These are phyloP conservation scores for Hydropsyche tenuis DNA, from an alignment of 1,140 invertebrate species.

Conservation along the genomic window DNA sequence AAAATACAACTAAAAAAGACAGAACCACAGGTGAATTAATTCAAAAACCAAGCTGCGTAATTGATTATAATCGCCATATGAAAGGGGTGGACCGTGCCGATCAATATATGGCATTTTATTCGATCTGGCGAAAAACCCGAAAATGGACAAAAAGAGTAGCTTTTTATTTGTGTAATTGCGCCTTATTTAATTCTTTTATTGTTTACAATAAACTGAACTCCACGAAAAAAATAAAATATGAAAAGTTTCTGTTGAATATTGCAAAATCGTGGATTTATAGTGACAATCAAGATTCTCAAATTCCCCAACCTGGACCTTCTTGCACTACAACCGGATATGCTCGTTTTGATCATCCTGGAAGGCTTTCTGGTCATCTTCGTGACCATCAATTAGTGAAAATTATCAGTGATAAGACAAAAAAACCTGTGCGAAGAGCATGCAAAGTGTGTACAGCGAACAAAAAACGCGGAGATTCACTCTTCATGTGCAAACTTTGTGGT, in stretches of 20 bases:
- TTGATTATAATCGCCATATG: constrained; percentile 45
- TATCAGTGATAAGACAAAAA: constrained; percentile 1
- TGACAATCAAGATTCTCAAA: too few relatives aligned
- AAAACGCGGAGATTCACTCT: too few relatives aligned
- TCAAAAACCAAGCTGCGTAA: constrained; percentile 42
- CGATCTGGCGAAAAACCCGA: constrained; percentile 38
- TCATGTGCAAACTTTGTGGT: too few relatives aligned
- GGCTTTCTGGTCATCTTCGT: constrained; percentile 38
- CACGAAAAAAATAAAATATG: constrained; percentile 8
- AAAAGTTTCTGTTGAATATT: constrained; percentile 37
- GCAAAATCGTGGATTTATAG: constrained; percentile 39
- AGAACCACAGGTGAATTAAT: constrained; percentile 36
- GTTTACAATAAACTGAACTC: not conserved
- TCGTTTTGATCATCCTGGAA: constrained; percentile 22
- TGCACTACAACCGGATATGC: constrained; percentile 2
- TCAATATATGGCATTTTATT: constrained; percentile 41
- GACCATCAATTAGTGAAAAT: constrained; percentile 39
- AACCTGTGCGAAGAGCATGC: constrained; percentile 11
- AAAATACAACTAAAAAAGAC: constrained; percentile 45
- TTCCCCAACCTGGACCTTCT: constrained; percentile 3
- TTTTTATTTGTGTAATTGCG: constrained; percentile 43
- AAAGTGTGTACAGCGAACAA: constrained; percentile 24
- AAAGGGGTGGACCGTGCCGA: constrained; percentile 42
- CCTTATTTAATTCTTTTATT: constrained; percentile 41
- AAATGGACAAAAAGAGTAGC: constrained; percentile 42